Base-by-base conservation (phyloP, 2,797 vertebrate genomes). In the Oryzias dopingdopingensis region DNA sequence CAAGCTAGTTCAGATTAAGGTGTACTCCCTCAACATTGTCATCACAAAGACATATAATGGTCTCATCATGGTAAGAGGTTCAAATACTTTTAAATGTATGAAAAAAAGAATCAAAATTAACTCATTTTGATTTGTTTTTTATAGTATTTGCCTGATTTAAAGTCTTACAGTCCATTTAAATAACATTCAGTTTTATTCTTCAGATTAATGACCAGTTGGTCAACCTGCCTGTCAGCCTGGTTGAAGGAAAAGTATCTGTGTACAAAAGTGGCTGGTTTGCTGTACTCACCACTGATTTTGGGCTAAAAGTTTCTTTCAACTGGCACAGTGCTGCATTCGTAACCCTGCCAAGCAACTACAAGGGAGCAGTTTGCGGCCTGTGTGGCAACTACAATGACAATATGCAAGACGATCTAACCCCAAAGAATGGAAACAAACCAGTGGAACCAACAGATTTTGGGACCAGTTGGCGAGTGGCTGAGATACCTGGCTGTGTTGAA, bases 131-230 rank as follows among this genome's bases (percentile, higher is more conserved):
- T 40, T 15, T 15, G 2, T 52, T 3, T 37, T 3, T 22, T 5
- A 43, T 8, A 32, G 29, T 45, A 14, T 49, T 43, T 50, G 12
- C 5, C 7, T 10, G 1, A 23, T 14, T 47, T 13, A 23, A 20
- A 23, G 12, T 22, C 10, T 46, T 46, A 17, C 20, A 4, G 14
- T 20, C 14, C 8, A 26, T 26, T 6, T 26, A 7, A 8, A 47
- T 47, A 23, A 47, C 24, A 55, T 23, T 32, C 1, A 60, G 1
- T 56, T 24, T 53, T 58, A 15, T 58, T 45, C 24, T 61, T 47
- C 62, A 96, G 95, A 83, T 96, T 10, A 88, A 94, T 0, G 77
- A 85, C 3, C 3, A 92, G 65, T 66, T 94, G 15, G 59, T 83
- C 40, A 88, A 94, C 46, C 81, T 95, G 4, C 94, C 95, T 0